Evolutionary conservation across 2,888 invertebrate genomes (phyloP), one percentile per base, ranked within the genome.

Genomic region (Siphonodentalium dalli): DNA sequence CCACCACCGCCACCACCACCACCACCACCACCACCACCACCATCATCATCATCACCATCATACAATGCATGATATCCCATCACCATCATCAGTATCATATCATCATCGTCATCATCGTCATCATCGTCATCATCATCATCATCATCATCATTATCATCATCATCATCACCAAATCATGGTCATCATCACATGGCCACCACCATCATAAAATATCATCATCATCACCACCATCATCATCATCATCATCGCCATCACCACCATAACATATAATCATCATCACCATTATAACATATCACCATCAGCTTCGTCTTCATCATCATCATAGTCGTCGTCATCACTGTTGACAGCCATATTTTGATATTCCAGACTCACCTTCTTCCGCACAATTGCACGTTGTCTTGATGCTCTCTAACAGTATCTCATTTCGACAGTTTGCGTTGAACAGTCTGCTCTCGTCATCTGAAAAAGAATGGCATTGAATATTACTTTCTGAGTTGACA

Each of bases 401-500:
- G 38, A 75, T 71, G 45, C 68, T 63, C 15, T 72, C 59, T 4
- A 75, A 56, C 20, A 75, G 48, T 8, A 70, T 59, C 24, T 71
- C 69, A 34, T 71, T 72, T 11, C 66, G 54, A 43, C 73, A 75
- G 52, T 71, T 65, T 26, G 69, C 65, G 54, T 73, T 73, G 58
- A 71, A 71, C 34, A 75, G 62, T 21, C 60, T 59, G 43, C 61
- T 65, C 48, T 66, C 52, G 24, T 69, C 65, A 37, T 68, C 71
- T 73, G 61, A 21, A 66, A 61, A 34, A 49, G n/a, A n/a, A n/a
- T n/a, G n/a, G n/a, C n/a, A n/a, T n/a, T n/a, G n/a, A n/a, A n/a
- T n/a, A n/a, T n/a, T n/a, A n/a, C n/a, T n/a, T n/a, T n/a, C n/a
- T n/a, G n/a, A n/a, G n/a, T n/a, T n/a, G n/a, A n/a, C n/a, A n/a